phyloP scores from a whole-genome alignment of 2,113 vertebrate genomes.

The Macroglossus sobrinus region DNA sequence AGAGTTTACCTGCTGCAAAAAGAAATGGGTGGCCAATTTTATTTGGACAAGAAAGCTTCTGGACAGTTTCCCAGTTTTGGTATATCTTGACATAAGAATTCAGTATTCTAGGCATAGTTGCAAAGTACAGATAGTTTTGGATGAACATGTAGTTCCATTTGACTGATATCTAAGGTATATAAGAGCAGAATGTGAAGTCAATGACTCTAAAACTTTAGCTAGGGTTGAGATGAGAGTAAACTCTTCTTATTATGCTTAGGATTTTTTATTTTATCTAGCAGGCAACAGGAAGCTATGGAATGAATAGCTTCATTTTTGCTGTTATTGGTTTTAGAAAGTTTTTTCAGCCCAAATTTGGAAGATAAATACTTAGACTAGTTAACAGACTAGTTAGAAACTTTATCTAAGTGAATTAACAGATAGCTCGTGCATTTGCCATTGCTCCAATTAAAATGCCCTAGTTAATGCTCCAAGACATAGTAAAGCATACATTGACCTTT shows the following conservation, averaged over 20 bases:
- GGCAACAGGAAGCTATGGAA: neutral
- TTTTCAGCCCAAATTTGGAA: neutral
- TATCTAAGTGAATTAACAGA: conserved; percentile 9
- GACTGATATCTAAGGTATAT: neutral
- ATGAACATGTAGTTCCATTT: neutral
- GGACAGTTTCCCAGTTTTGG: neutral
- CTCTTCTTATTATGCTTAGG: neutral
- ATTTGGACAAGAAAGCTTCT: neutral
- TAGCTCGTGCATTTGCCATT: neutral
- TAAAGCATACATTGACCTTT: neutral
- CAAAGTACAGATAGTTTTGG: neutral
- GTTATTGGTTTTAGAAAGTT: neutral
- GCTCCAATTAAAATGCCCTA: neutral
- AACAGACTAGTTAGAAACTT: neutral
- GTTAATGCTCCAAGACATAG: neutral
- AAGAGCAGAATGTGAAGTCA: neutral
- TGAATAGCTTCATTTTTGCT: neutral
- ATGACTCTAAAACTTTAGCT: neutral
- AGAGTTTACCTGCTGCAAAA: neutral
- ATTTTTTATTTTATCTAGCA: neutral
- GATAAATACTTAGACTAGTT: neutral
- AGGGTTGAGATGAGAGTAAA: neutral
- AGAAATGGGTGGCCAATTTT: neutral
- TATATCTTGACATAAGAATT: neutral
- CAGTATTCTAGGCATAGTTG: neutral